These are phyloP conservation scores for Lepidurus apus DNA, from an alignment of 1,140 invertebrate species.

Conservation along the genomic window DNA sequence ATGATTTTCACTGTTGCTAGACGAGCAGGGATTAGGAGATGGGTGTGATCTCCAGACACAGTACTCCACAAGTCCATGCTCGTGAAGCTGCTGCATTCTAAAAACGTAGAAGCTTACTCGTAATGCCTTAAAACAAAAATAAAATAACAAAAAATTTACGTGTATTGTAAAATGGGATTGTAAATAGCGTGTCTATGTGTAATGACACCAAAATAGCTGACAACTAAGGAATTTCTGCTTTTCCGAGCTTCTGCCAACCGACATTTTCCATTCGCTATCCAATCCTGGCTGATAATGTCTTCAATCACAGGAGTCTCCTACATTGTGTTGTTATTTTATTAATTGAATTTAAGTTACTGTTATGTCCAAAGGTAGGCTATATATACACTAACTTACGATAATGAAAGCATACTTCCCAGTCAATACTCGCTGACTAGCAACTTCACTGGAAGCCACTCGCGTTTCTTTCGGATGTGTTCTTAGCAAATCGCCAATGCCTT, in stretches of 20 bases:
- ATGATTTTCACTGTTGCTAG: neutral
- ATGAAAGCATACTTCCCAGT: neutral
- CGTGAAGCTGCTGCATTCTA: slow-evolving; percentile 12
- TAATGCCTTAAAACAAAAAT: neutral
- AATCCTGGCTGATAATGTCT: slow-evolving; percentile 8
- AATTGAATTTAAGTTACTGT: neutral
- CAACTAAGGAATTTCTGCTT: neutral
- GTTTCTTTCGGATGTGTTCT: neutral
- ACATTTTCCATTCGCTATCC: neutral
- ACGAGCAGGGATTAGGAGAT: neutral
- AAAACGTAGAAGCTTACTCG: neutral
- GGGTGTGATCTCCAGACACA: neutral
- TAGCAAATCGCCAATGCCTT: neutral
- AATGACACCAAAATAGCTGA: neutral
- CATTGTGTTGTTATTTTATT: neutral
- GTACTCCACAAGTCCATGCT: slow-evolving; percentile 1
- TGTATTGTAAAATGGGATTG: neutral
- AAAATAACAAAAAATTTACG: neutral
- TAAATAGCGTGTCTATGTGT: neutral
- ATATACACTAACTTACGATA: neutral
- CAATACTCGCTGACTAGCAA: neutral
- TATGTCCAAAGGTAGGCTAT: neutral
- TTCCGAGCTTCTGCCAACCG: slow-evolving; percentile 7
- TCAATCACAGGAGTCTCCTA: slow-evolving; percentile 16
- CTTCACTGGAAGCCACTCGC: neutral